Evolutionary conservation across 2,888 invertebrate genomes (phyloP).

Genomic region (Deilephila porcellus): DNA sequence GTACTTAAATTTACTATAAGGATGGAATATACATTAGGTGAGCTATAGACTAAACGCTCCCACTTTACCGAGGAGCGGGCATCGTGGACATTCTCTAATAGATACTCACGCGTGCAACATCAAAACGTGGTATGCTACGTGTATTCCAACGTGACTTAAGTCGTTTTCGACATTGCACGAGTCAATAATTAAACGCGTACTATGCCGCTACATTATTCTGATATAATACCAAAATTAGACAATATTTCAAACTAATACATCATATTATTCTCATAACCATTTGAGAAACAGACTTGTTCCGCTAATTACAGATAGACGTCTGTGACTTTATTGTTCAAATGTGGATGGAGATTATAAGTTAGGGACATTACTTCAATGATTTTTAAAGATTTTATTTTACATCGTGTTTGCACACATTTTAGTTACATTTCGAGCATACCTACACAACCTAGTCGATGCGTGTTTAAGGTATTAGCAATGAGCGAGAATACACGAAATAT

Average conservation of each 20-base stretch:
- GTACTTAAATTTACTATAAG: slow-evolving; percentile 79
- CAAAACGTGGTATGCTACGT: neutral
- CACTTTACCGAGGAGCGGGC: slow-evolving; percentile 51
- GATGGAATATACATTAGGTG: slow-evolving; percentile 85
- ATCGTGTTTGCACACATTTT: slow-evolving; percentile 65
- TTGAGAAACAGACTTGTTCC: slow-evolving; percentile 47
- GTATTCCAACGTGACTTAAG: neutral
- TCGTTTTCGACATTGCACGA: neutral
- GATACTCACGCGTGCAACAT: slow-evolving; percentile 23
- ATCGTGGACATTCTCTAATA: slow-evolving; percentile 65
- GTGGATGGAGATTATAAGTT: slow-evolving; percentile 81
- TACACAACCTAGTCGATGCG: slow-evolving; percentile 74
- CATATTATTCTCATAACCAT: slow-evolving; percentile 39
- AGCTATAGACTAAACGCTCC: slow-evolving; percentile 68
- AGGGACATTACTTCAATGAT: slow-evolving; percentile 65
- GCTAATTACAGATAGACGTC: slow-evolving; percentile 60
- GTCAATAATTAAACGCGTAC: slow-evolving; percentile 60
- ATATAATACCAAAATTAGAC: slow-evolving; percentile 55
- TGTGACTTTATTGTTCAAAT: slow-evolving; percentile 78
- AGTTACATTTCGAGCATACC: slow-evolving; percentile 60
- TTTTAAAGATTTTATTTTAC: slow-evolving; percentile 58
- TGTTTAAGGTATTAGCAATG: slow-evolving; percentile 60
- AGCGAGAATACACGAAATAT: slow-evolving; percentile 41
- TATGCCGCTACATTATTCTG: slow-evolving; percentile 67
- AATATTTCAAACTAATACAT: slow-evolving; percentile 41